Evolutionary conservation across 1,140 invertebrate genomes (phyloP), one percentile per base, ranked within the genome.

Genomic region (Delia radicum): DNA sequence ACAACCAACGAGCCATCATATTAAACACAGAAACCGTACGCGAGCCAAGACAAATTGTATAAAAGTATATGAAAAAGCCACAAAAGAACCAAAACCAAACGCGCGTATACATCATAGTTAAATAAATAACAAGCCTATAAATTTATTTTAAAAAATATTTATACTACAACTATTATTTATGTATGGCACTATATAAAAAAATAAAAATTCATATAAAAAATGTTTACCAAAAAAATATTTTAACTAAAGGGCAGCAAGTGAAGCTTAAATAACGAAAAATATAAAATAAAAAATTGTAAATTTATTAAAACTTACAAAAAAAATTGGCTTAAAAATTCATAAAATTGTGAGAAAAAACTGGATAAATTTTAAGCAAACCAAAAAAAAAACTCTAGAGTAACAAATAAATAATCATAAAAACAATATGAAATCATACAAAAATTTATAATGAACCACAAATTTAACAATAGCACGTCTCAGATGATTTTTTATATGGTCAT

Each of bases 1-100:
- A 69, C 65, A 69, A 29, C 65, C n/a, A 69, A 69, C 31, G 29
- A 69, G 29, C 65, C 31, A 33, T 18, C 65, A 69, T 69, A 33
- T 31, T 67, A 69, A 69, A 69, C n/a, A 37, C 48, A n/a, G n/a
- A n/a, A n/a, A n/a, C n/a, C n/a, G n/a, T 18, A 55, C 18, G 48
- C 48, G 48, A 55, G 29, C 65, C n/a, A 69, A 69, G n/a, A 69
- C 29, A 37, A 69, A 69, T 69, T 24, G 31, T 33, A 31, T 31
- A 1, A 37, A 69, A 6, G 29, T 13, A 42, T 42, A n/a, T n/a
- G 15, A 69, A 33, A 21, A 69, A 33, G n/a, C n/a, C n/a, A n/a
- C n/a, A n/a, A n/a, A n/a, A n/a, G n/a, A 8, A 27, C 26, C 8
- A 63, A 26, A 18, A 29, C 12, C 29, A 69, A 67, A 69, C 48